A percentile compares a stretch with the other conserved stretches of the same genome.
Evolutionary conservation across 2,797 vertebrate species (phyloP).

Genomic region (Chromis chromis): DNA sequence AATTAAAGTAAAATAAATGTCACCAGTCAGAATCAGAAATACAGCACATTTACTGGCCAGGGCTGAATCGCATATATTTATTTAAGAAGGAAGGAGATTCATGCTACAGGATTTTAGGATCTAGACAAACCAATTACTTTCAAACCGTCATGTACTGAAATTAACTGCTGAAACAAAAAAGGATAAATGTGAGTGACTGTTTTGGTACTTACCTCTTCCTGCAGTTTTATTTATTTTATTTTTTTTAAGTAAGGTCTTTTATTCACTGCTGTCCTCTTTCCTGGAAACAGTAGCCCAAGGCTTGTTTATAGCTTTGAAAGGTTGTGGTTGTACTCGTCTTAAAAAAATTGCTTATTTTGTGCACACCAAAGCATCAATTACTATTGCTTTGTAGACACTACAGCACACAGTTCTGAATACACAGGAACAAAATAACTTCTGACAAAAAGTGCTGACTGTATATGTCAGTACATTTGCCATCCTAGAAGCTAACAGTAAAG

Average conservation of each 20-base stretch:
- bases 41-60: not conserved
- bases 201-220: constrained; percentile 1
- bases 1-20: not conserved
- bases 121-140: too few species aligned
- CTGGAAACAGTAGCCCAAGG: not conserved
- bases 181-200: not conserved
- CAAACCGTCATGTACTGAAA: not conserved
- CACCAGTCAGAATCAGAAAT: not conserved
- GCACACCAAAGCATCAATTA: not conserved
- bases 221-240: not conserved
- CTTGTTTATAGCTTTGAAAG: not conserved
- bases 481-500: not conserved
- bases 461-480: not conserved
- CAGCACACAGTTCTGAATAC: not conserved
- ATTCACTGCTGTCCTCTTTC: not conserved
- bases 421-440: not conserved
- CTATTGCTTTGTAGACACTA: not conserved
- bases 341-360: not conserved
- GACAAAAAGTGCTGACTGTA: not conserved
- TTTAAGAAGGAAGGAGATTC: not conserved
- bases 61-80: not conserved
- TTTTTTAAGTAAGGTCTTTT: not conserved
- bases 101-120: not conserved
- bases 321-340: not conserved
- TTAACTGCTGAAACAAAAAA: not conserved